Conservation (phyloP, 92 coral and sea anemone genomes). For the Ricordea florida region DNA sequence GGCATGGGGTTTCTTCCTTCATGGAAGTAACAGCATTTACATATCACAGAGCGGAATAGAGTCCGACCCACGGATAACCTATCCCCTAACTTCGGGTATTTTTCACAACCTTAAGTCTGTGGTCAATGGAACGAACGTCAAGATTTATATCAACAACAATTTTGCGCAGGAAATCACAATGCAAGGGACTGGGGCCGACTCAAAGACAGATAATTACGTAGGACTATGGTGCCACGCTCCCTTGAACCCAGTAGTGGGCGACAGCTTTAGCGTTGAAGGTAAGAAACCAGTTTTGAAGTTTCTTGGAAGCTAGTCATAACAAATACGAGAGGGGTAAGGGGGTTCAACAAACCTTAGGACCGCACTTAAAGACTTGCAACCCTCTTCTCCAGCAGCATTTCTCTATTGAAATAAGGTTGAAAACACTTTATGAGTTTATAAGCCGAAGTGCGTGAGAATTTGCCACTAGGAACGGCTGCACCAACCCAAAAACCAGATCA, state of each 20-base stretch:
- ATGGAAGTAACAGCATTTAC: background rate
- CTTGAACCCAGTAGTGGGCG: background rate
- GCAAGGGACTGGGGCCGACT: conserved; percentile 38
- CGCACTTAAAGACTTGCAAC: too few relatives aligned
- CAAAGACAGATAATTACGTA: conserved; percentile 46
- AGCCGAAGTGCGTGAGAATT: too few relatives aligned
- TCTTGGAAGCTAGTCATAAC: background rate
- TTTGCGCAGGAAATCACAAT: conserved; percentile 45
- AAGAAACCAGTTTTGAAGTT: background rate
- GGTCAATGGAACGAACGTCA: conserved; percentile 32
- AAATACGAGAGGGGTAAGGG: background rate
- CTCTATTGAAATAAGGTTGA: too few relatives aligned
- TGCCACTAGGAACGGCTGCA: too few relatives aligned
- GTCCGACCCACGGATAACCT: conserved; percentile 8
- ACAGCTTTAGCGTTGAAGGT: background rate
- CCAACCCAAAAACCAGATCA: too few relatives aligned
- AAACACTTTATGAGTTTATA: too few relatives aligned
- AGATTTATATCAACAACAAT: conserved; percentile 39
- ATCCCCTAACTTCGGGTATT: background rate
- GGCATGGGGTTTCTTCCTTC: conserved; percentile 55
- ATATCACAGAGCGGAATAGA: conserved; percentile 39
- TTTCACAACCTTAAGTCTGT: conserved; percentile 43
- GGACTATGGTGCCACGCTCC: conserved; percentile 59
- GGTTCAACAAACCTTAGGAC: too few relatives aligned
- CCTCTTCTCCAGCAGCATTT: too few relatives aligned